Conservation (phyloP, 2,113 vertebrate genomes). For the Myiozetetes cayanensis region DNA sequence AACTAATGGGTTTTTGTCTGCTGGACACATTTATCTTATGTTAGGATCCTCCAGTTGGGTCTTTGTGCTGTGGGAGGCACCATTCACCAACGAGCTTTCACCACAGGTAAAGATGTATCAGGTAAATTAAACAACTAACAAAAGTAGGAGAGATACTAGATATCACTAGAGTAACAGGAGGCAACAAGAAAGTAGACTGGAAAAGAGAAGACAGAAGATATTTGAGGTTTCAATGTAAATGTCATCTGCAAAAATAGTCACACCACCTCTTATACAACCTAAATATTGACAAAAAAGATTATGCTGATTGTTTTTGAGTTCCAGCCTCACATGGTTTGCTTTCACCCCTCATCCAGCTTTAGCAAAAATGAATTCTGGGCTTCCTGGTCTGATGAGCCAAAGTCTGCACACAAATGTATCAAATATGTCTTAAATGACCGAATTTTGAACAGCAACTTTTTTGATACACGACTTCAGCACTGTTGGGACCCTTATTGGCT, state of each 20-base stretch:
- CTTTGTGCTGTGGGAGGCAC: neutral
- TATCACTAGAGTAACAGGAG: neutral
- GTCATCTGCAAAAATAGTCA: neutral
- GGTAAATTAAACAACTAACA: neutral
- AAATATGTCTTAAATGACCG: neutral
- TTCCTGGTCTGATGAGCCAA: neutral
- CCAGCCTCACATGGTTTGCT: neutral
- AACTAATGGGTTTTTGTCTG: neutral
- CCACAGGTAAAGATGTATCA: neutral
- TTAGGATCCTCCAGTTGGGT: accelerated
- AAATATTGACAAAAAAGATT: neutral
- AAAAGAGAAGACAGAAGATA: neutral
- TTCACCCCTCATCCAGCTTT: neutral
- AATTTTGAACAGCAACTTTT: neutral
- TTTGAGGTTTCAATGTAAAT: neutral
- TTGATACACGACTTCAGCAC: neutral
- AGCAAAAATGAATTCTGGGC: neutral
- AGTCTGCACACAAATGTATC: accelerated
- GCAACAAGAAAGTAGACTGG: neutral
- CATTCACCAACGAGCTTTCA: accelerated
- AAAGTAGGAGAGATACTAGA: neutral
- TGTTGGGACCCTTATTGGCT: neutral
- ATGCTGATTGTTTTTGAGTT: neutral
- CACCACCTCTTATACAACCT: neutral
- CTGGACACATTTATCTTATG: neutral